A percentile compares a stretch with the other conserved stretches of the same genome.
Evolutionary conservation across 2,888 invertebrate genomes (phyloP).

Genomic region (Morpho achilles): DNA sequence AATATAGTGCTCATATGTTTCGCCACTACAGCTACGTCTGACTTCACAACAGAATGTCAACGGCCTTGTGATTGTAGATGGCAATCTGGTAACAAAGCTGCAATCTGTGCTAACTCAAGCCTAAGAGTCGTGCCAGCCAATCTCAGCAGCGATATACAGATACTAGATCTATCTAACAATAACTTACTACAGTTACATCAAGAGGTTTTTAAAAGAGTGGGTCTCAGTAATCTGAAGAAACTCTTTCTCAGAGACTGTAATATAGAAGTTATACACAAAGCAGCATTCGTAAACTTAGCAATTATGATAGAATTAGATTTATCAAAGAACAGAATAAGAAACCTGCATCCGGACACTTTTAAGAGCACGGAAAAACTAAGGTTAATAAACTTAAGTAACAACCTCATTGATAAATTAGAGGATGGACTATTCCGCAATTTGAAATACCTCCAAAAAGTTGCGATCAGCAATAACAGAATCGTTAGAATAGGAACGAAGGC

Average conservation of each 20-base stretch:
- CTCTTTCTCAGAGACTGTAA: constrained; percentile 87
- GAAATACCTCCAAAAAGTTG: constrained; percentile 86
- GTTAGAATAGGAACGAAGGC: constrained; percentile 84
- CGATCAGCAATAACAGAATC: constrained; percentile 87
- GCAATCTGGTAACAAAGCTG: constrained; percentile 91
- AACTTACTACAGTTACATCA: constrained; percentile 81
- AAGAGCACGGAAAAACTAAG: constrained; percentile 85
- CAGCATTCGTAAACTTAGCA: constrained; percentile 86
- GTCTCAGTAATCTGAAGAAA: constrained; percentile 89
- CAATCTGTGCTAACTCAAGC: constrained; percentile 86
- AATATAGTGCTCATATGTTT: constrained; percentile 57
- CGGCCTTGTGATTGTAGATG: constrained; percentile 90
- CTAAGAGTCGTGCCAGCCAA: constrained; percentile 84
- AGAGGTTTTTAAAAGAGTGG: constrained; percentile 84
- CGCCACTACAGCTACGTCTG: constrained; percentile 56
- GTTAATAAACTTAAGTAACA: constrained; percentile 86
- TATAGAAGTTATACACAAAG: constrained; percentile 83
- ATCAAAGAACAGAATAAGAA: constrained; percentile 84
- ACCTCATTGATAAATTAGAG: constrained; percentile 85
- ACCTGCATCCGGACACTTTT: constrained; percentile 85
- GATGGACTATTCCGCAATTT: constrained; percentile 87
- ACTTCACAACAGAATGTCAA: constrained; percentile 82
- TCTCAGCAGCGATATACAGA: constrained; percentile 85
- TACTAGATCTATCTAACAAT: constrained; percentile 86
- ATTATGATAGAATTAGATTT: constrained; percentile 91